Evolutionary conservation across 2,888 invertebrate species (phyloP), one percentile per base, ranked within the genome.

Genomic region (Tiliacea citrago): DNA sequence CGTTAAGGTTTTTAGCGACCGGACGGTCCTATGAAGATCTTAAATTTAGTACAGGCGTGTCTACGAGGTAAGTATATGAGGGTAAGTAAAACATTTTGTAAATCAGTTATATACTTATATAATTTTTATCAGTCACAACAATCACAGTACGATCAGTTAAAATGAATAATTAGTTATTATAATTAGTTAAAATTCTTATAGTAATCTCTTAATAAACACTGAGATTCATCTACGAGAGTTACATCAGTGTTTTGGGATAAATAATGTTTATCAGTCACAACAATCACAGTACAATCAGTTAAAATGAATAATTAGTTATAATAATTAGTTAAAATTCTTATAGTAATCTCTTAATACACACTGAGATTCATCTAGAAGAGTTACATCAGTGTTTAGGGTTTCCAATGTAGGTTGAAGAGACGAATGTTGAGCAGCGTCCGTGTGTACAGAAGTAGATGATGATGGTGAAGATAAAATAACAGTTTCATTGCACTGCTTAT

Each of bases 401-500:
- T 62, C 62, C 70, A 70, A 61, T 70, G 71, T 71, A 47, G 63
- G 71, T 63, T 71, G 71, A 71, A 57, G 71, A 42, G 73, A 45
- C 65, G 66, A 66, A 60, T 67, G 57, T 0, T 66, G 39, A 73
- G 67, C 66, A 73, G 71, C 62, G 57, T 63, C 71, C 63, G 63
- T 63, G n/a, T 73, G 66, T 66, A 66, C 62, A 1, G 53, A 63
- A 55, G 55, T 63, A 63, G 71, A 63, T 71, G 63, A 45, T 63
- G 71, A 61, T 69, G 69, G 45, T 63, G 71, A 71, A 63, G 71
- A 71, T 63, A 70, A 13, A 67, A 68, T 67, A 8, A 68, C 3
- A 60, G 73, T 73, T 58, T 73, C 70, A 61, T 67, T 72, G 67
- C 72, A 75, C n/a, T 72, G 75, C 55, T 76, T 79, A 58, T 79